Base-by-base conservation (phyloP, 2,888 invertebrate species). In the Ophion ellenae region DNA sequence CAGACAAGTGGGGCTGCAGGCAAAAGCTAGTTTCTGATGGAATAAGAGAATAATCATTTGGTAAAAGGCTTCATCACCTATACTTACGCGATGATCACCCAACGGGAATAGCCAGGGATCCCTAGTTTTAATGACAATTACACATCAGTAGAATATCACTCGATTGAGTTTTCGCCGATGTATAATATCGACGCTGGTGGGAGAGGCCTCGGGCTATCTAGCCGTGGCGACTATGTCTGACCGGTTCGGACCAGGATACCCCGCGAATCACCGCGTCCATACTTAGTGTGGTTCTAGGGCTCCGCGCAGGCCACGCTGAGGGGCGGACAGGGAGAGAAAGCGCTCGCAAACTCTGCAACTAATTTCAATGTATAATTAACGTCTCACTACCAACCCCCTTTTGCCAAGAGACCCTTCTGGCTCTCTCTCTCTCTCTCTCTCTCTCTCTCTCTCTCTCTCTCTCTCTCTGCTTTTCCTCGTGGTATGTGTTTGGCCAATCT, bases 341-440 rank as follows among this genome's bases (percentile, higher is more conserved):
- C 80, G 57, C 53, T 81, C 91, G 93, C 93, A 93, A 94, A 94
- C 94, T 94, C 93, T 91, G 92, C 93, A 94, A 94, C 94, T 94
- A 94, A 94, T 94, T 94, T 94, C 94, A 94, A 94, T 94, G 94
- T 94, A 94, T 94, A 94, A 94, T 94, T 94, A 94, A 94, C 94
- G 93, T 94, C 93, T 93, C 94, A 92, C 94, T 93, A 93, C 85
- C 79, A 84, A 86, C 53, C 86, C 83, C 83, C 84, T 79, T 84
- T 84, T 79, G 81, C 81, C 36, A 75, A 66, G 86, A 84, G 86
- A 86, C 82, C 84, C 85, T 77, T 40, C 83, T 67, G 64, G 81
- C 80, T 76, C 84, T 82, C 69, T 53, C 73, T 82, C 64, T 85
- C 76, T 86, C 82, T 76, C 74, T 53, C 53, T 5, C 53, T 59